Evolutionary conservation across 2,797 vertebrate genomes (phyloP).

Genomic region (Peromyscus nudipes): DNA sequence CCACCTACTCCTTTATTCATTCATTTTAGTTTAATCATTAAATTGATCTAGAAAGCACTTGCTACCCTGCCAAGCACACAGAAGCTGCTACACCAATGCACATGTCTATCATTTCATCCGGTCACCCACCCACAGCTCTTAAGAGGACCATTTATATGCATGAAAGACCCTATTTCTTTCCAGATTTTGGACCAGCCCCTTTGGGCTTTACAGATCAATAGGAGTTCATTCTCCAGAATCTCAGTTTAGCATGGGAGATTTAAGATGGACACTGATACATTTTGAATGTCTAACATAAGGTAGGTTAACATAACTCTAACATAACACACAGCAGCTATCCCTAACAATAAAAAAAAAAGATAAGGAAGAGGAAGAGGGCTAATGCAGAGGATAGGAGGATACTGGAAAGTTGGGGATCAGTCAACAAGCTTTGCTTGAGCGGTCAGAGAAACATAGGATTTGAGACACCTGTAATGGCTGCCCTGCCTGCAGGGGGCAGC

Average conservation of each 20-base stretch:
- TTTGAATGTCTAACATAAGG: neutral
- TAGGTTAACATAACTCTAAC: neutral
- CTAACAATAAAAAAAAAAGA: neutral
- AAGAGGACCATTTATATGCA: too few relatives aligned
- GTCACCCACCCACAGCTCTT: neutral
- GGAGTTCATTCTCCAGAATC: neutral
- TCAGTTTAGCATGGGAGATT: neutral
- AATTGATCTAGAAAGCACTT: neutral
- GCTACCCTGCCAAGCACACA: neutral
- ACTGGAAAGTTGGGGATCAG: neutral
- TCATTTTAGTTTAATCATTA: neutral
- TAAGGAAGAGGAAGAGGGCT: neutral
- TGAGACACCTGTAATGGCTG: neutral
- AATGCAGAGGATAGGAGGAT: neutral
- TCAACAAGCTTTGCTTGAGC: neutral
- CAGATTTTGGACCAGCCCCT: neutral
- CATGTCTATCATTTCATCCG: neutral
- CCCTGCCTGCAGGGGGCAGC: conserved; percentile 82
- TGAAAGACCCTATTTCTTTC: neutral
- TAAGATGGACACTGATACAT: neutral
- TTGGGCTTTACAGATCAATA: neutral
- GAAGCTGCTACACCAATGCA: neutral
- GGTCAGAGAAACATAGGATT: rapidly evolving
- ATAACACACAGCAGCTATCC: neutral
- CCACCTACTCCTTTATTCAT: neutral